Conservation (phyloP, 2,113 vertebrate species). For the Albula glossodonta region DNA sequence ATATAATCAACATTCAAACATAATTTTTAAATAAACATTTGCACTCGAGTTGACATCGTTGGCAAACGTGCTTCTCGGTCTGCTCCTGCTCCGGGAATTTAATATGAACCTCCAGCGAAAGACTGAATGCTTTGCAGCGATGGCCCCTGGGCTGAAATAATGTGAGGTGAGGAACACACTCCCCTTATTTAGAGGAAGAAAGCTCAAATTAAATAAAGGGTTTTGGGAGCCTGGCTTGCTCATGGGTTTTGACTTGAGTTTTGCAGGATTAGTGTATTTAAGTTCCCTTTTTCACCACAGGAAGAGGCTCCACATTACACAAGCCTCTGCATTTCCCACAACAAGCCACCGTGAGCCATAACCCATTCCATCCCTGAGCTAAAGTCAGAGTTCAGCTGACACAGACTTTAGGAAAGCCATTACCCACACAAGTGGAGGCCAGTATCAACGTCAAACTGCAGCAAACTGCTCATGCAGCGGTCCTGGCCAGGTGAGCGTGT, state of each 20-base stretch:
- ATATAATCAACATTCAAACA: slow-evolving; percentile 10
- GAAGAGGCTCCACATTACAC: background rate
- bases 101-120: background rate
- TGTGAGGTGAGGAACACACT: slow-evolving; percentile 12
- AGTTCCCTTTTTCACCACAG: background rate
- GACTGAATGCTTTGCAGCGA: background rate
- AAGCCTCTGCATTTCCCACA: background rate
- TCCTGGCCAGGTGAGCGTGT: background rate
- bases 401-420: background rate
- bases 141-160: slow-evolving; percentile 14
- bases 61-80: background rate
- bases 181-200: slow-evolving; percentile 19
- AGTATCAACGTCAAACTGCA: slow-evolving; percentile 4
- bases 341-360: background rate
- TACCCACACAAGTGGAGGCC: background rate
- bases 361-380: background rate
- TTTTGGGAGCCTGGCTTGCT: background rate
- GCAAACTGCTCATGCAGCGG: background rate
- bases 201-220: background rate
- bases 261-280: background rate
- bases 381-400: background rate
- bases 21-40: slow-evolving; percentile 16
- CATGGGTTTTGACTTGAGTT: background rate
- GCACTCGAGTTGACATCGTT: background rate
- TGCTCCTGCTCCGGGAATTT: background rate